Evolutionary conservation across 2,113 vertebrate species (phyloP), one percentile per base, ranked within the genome.

Genomic region (Alethe diademata): DNA sequence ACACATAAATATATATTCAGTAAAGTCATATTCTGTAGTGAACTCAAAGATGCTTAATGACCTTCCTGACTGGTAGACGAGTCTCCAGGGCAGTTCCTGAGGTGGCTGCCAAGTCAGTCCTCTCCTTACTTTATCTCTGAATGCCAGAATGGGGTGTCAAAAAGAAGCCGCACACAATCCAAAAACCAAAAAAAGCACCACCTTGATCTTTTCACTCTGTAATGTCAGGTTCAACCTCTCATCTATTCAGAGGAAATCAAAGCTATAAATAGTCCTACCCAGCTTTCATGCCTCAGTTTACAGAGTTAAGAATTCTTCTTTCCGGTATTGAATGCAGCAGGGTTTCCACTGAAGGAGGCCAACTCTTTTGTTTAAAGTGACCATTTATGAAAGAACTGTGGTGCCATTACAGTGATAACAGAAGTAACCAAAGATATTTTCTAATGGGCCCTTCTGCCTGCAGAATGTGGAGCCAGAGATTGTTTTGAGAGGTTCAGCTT

Each of bases 161-260:
- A 79, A 14, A 26, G 40, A 17, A 5, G 1, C 19, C 17, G 0
- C 6, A 23, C 43, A 25, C 38, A 71, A 45, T 35, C 13, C 28
- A 13, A 78, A 57, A 71, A 2, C 19, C 12, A 23, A 35, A 67
- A 42, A 14, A 71, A 29, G 4, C 10, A 70, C 31, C 12, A 71
- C 31, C 85, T 88, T 86, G 65, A 81, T 86, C 36, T 87, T 95
- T 87, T 91, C 71, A 51, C 13, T 51, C 72, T 42, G 15, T 82
- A 89, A 83, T 51, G 57, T 78, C 78, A 66, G 2, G 70, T 86
- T 94, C 86, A 88, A 35, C 36, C 38, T 87, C 76, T 80, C n/a
- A 56, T n/a, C 57, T 86, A 42, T 78, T 85, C 29, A 87, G 69
- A 90, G 86, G 65, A 95, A 96, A 93, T 75, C 42, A 78, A 36